Evolutionary conservation across 1,140 invertebrate genomes (phyloP).

Genomic region (Drosophila kepulauana): DNA sequence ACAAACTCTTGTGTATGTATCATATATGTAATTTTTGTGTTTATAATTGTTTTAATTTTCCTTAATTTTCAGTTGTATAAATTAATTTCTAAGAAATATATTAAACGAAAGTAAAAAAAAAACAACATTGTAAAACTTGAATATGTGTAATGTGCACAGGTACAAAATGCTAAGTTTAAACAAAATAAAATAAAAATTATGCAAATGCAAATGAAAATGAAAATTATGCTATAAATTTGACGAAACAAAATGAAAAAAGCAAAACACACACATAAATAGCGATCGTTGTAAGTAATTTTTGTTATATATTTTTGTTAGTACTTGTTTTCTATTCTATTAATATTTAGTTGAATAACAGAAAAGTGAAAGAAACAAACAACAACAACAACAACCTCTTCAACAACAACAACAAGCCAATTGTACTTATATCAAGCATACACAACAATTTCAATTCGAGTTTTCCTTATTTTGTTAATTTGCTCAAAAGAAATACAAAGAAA

Average conservation of each 20-base stretch:
- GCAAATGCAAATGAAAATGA: conserved; percentile 28
- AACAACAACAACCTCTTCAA: conserved; percentile 45
- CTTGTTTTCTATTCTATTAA: conserved; percentile 82
- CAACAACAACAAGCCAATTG: conserved; percentile 73
- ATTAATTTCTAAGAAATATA: conserved; percentile 62
- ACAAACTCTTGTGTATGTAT: conserved; percentile 32
- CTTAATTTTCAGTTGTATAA: conserved; percentile 65
- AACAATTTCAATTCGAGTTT: conserved; percentile 39
- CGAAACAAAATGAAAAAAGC: conserved; percentile 27
- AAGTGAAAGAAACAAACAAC: conserved; percentile 40
- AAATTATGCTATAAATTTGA: conserved; percentile 57
- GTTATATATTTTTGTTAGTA: conserved; percentile 83
- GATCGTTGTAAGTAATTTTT: conserved; percentile 72
- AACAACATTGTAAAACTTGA: conserved; percentile 47
- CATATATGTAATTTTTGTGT: conserved; percentile 45
- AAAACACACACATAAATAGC: conserved; percentile 23
- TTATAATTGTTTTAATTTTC: conserved; percentile 34
- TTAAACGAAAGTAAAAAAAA: conserved; percentile 1
- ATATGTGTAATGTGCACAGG: conserved; percentile 65
- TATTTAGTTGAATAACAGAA: conserved; percentile 69
- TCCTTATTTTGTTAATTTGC: conserved; percentile 21
- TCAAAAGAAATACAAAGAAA: conserved; percentile 13
- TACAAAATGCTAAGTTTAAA: conserved; percentile 73
- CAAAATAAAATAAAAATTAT: conserved; percentile 45
- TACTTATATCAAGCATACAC: conserved; percentile 57